Conservation (phyloP, 2,888 invertebrate genomes). For the Desoria tigrina region DNA sequence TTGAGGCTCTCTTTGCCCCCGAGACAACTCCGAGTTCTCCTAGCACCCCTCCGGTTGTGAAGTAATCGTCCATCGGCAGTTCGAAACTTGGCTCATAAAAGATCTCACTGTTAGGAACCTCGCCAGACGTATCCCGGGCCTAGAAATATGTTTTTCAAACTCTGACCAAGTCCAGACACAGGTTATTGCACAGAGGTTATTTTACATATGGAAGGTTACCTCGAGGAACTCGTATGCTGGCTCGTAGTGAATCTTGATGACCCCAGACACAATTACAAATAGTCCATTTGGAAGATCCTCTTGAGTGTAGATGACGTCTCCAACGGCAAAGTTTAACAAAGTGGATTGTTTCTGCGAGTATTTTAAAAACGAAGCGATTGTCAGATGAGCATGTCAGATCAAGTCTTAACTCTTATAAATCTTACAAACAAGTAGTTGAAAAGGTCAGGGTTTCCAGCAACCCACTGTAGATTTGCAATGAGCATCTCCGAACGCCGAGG, state of each 20-base stretch:
- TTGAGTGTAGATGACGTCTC: slow-evolving; percentile 55
- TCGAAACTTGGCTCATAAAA: slow-evolving; percentile 61
- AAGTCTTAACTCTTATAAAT: slow-evolving; percentile 53
- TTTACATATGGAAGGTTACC: too few species aligned
- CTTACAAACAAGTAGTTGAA: slow-evolving; percentile 47
- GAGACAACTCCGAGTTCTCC: slow-evolving; percentile 66
- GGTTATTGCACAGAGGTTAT: too few species aligned
- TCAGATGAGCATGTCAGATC: neutral
- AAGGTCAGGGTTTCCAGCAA: slow-evolving; percentile 54
- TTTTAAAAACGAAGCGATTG: neutral
- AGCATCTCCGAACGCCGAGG: slow-evolving; percentile 57
- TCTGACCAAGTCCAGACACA: too few species aligned
- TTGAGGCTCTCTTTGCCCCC: slow-evolving; percentile 62
- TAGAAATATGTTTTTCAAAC: too few species aligned
- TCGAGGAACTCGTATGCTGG: slow-evolving; percentile 55
- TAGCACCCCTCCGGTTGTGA: slow-evolving; percentile 66
- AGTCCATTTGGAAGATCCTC: slow-evolving; percentile 58
- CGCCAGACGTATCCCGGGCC: slow-evolving; percentile 22
- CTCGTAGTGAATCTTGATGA: slow-evolving; percentile 56
- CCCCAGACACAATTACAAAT: slow-evolving; percentile 59
- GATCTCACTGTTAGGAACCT: slow-evolving; percentile 54
- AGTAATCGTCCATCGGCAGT: slow-evolving; percentile 61
- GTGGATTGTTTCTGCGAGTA: slow-evolving; percentile 54
- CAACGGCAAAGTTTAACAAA: slow-evolving; percentile 55
- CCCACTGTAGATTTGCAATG: slow-evolving; percentile 55